phyloP scores from a whole-genome alignment of 2,797 vertebrate species.

The Lacerta agilis region DNA sequence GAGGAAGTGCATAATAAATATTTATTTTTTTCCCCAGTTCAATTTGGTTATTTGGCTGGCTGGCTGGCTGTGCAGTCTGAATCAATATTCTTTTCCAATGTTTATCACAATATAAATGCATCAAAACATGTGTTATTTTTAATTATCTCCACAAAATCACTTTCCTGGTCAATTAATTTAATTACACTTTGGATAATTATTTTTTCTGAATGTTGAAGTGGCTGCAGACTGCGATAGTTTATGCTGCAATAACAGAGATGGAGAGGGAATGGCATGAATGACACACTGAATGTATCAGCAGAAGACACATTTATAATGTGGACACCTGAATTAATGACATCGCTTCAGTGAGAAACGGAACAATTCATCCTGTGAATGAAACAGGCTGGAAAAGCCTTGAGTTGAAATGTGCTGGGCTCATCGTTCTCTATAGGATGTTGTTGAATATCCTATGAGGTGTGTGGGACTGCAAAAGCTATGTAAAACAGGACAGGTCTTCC shows the following conservation, averaged over 20 bases:
- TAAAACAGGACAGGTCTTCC: background rate
- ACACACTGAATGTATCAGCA: constrained; percentile 18
- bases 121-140: constrained; percentile 58
- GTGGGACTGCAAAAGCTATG: rapidly evolving
- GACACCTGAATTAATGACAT: constrained; percentile 52
- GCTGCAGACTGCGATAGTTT: constrained; percentile 45
- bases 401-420: background rate
- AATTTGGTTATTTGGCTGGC: background rate
- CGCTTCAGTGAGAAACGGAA: constrained; percentile 40
- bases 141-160: constrained; percentile 60
- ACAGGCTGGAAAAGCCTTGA: constrained; percentile 25
- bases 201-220: constrained; percentile 66
- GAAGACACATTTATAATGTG: constrained; percentile 45
- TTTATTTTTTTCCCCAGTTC: background rate
- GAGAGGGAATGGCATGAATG: constrained; percentile 39
- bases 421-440: background rate
- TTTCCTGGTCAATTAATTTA: constrained; percentile 74
- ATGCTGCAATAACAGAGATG: constrained; percentile 34
- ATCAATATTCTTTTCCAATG: background rate
- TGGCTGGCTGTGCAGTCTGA: constrained; percentile 5
- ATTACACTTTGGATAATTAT: constrained; percentile 66
- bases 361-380: constrained; percentile 42
- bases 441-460: background rate
- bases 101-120: constrained; percentile 46
- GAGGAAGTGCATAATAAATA: background rate